Conservation (phyloP, 2,888 invertebrate genomes). For the Eupithecia exiguata region DNA sequence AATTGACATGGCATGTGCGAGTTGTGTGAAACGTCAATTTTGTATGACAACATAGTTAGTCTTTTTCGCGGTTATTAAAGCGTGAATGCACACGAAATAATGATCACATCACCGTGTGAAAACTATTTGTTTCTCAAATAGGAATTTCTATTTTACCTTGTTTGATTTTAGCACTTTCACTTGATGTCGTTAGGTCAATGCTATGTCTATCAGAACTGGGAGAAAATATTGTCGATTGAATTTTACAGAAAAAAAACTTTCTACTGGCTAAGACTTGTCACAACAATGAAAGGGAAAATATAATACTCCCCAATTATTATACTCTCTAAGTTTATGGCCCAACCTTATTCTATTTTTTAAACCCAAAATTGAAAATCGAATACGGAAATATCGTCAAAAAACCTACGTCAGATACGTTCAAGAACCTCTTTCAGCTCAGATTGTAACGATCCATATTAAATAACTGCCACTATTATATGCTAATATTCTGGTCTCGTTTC, state of each 20-base stretch:
- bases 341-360: conserved; percentile 15
- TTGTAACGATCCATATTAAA: conserved; percentile 42
- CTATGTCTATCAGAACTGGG: conserved; percentile 37
- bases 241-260: conserved; percentile 33
- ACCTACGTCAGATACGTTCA: conserved; percentile 1
- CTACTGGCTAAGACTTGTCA: background rate
- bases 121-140: conserved; percentile 54
- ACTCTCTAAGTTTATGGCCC: conserved; percentile 1
- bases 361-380: background rate
- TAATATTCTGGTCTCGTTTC: conserved; percentile 40
- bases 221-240: conserved; percentile 36
- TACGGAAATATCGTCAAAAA: background rate
- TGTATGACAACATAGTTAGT: conserved; percentile 62
- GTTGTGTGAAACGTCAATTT: conserved; percentile 45
- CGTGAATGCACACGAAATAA: conserved; percentile 48
- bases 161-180: conserved; percentile 64
- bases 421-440: background rate
- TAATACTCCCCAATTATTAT: background rate
- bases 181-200: conserved; percentile 60
- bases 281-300: background rate
- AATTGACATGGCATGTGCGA: conserved; percentile 19
- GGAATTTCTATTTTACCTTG: conserved; percentile 41
- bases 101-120: conserved; percentile 75
- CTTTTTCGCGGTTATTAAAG: conserved; percentile 65
- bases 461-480: conserved; percentile 43